Evolutionary conservation across 64 coral and sea anemone species (phyloP).

Genomic region (Trachythela sp.): DNA sequence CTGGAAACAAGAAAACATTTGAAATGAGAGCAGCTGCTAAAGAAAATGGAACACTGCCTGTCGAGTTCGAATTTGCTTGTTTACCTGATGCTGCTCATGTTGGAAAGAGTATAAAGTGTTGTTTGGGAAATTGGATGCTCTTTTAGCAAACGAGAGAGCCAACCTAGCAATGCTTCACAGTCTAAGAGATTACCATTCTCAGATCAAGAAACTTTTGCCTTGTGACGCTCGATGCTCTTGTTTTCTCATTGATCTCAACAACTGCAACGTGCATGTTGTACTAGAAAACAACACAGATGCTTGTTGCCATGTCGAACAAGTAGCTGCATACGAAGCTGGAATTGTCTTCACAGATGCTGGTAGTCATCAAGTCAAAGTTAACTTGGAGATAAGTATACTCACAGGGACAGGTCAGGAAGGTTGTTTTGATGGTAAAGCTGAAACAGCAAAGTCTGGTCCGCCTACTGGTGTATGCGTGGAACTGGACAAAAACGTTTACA

Average conservation of each 20-base stretch:
- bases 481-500: slow-evolving; percentile 31
- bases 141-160: slow-evolving; percentile 34
- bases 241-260: too few species aligned
- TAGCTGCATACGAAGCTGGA: slow-evolving; percentile 10
- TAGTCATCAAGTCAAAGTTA: neutral
- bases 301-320: slow-evolving; percentile 14
- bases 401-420: slow-evolving; percentile 31
- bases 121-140: slow-evolving; percentile 48
- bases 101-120: slow-evolving; percentile 51
- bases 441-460: slow-evolving; percentile 23
- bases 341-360: slow-evolving; percentile 24
- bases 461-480: slow-evolving; percentile 13
- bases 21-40: slow-evolving; percentile 28
- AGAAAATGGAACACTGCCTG: slow-evolving; percentile 23
- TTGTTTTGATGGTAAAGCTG: slow-evolving; percentile 9
- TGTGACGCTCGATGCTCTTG: too few species aligned
- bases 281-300: neutral
- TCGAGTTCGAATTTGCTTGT: slow-evolving; percentile 43
- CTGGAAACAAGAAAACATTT: slow-evolving; percentile 50
- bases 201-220: too few species aligned
- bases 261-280: too few species aligned
- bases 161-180: slow-evolving; percentile 52
- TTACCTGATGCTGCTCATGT: slow-evolving; percentile 48
- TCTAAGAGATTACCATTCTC: slow-evolving; percentile 31
- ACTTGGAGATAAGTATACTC: slow-evolving; percentile 8